Evolutionary conservation across 1,140 invertebrate genomes (phyloP), one percentile per base, ranked within the genome.

Genomic region (Apocrypta bakeri): DNA sequence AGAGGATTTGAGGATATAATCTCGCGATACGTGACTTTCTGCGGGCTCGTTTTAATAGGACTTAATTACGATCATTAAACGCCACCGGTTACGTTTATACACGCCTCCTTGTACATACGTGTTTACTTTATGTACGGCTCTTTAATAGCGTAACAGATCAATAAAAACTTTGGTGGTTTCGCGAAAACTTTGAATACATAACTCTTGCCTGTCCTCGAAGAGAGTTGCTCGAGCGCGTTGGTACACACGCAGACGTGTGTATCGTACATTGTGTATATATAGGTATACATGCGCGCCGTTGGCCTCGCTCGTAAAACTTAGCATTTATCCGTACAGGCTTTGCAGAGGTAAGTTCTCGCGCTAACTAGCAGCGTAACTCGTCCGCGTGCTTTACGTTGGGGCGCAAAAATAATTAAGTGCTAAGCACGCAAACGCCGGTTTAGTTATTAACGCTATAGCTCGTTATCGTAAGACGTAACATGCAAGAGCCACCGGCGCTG

Each of bases 11-110:
- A 69, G 17, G 48, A 17, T 56, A n/a, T n/a, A 56, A 56, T 56
- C 48, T n/a, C 48, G 48, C 48, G 21, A 17, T 21, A 48, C 42
- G 14, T 17, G 42, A 56, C 27, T 33, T 69, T 31, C 17, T 17
- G 17, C 68, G 31, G 29, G 17, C 31, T 31, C 29, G 31, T 69
- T 31, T n/a, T 48, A 40, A 68, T 25, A 48, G 68, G 27, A 40
- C 40, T 68, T 79, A 69, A 69, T 79, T 69, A 79, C 33, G 27
- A 27, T 0, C 37, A 69, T 79, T 69, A 69, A 29, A 21, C 14
- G 25, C 66, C 42, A 24, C 33, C 42, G 61, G n/a, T 66, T 77
- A 66, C 21, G 33, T 69, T 21, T 17, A 40, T 7, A 56, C 21
- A 56, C 48, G 48, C 6, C 48, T 21, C 48, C 1, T 21, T 12